Conservation (phyloP, 2,888 invertebrate genomes). For the Steinernema carpocapsae region DNA sequence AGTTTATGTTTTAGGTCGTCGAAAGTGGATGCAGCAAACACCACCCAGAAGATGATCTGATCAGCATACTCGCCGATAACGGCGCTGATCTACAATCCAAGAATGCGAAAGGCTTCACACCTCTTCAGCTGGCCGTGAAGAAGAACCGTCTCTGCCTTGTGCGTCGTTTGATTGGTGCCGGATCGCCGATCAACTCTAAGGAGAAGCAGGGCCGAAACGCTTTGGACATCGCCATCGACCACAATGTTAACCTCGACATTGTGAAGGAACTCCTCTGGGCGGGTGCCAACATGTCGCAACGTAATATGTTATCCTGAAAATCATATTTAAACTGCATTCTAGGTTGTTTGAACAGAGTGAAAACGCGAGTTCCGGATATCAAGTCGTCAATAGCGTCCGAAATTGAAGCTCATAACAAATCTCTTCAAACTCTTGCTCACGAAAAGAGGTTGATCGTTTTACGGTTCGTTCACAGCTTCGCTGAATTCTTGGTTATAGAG, state of each 20-base stretch:
- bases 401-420: background rate
- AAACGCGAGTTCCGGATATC: background rate
- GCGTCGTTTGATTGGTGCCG: slow-evolving; percentile 21
- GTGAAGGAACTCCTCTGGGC: slow-evolving; percentile 11
- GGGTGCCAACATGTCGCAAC: slow-evolving; percentile 6
- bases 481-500: background rate
- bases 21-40: background rate
- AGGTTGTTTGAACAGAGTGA: background rate
- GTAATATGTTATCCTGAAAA: background rate
- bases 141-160: background rate
- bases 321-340: background rate
- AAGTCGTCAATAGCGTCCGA: background rate
- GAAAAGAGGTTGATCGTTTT: background rate
- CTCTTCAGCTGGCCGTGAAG: slow-evolving; percentile 7
- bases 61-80: slow-evolving; percentile 7
- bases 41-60: background rate
- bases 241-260: background rate
- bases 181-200: slow-evolving; percentile 2
- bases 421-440: background rate
- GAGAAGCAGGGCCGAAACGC: background rate
- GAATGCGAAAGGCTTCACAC: background rate
- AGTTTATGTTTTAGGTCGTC: background rate
- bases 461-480: background rate
- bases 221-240: slow-evolving; percentile 10
- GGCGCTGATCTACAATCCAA: background rate